Evolutionary conservation across 2,888 invertebrate species (phyloP), one percentile per base, ranked within the genome.

Genomic region (Dynastes hyllus): DNA sequence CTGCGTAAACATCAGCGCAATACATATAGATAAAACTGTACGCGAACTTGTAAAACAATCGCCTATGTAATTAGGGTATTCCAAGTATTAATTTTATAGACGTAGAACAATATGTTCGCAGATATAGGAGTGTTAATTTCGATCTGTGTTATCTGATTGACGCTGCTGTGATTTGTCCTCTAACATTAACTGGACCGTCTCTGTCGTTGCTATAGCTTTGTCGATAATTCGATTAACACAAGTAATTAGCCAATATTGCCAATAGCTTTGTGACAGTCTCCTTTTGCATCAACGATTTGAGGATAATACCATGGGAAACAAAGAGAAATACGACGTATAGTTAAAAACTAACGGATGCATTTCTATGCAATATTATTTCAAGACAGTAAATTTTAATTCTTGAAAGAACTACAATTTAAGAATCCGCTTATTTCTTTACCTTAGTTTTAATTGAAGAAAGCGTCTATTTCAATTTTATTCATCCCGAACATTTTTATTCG

Each of bases 201-300:
- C 73, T 75, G 73, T 63, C 32, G 61, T 27, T 75, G 45, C 61
- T 61, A 45, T 50, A 16, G 61, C 73, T 75, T 61, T 75, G 61
- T 50, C 58, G 45, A 61, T 75, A 45, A 75, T 61, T 75, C 61
- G 61, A 61, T 75, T 75, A 75, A 63, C 73, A 63, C 61, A 63
- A 27, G 13, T 75, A 75, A 58, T 75, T 75, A 61, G 61, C 13
- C 45, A 63, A 75, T 75, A 75, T 29, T 45, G 61, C 29, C 61
- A 63, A 61, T 50, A 61, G 61, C 61, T 75, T 45, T 40, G 45
- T 50, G n/a, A 16, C 58, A 11, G 22, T 50, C 40, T 16, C 61
- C 61, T 50, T 75, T 75, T 61, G 27, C 22, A 27, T 45, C 22
- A 22, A 45, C 22, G 45, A 61, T 61, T 45, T 11, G 27, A 1